Percentiles rank a stretch among this genome's conserved stretches.
Conservation (phyloP, 1,140 invertebrate genomes). For the Pseudomyrmex pallidus region DNA sequence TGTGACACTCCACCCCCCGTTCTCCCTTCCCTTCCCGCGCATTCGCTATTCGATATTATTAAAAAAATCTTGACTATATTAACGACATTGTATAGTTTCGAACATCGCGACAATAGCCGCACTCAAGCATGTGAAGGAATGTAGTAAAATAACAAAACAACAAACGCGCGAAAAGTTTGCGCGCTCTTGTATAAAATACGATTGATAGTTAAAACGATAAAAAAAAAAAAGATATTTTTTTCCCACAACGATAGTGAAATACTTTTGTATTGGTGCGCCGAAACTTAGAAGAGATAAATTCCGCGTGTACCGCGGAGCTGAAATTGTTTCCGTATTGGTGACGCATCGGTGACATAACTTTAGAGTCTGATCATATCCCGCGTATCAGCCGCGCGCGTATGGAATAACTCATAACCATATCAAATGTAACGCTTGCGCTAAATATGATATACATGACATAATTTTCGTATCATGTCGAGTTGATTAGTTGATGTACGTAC, state of each 20-base stretch:
- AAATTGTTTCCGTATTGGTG: slow-evolving; percentile 43
- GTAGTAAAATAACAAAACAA: too few species aligned
- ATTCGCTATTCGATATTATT: slow-evolving; percentile 24
- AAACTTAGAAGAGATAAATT: too few species aligned
- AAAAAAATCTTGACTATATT: slow-evolving; percentile 14
- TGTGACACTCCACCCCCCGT: slow-evolving; percentile 9
- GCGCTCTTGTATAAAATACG: too few species aligned
- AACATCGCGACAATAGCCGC: background rate
- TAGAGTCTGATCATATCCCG: slow-evolving; percentile 54
- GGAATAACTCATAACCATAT: slow-evolving; percentile 70
- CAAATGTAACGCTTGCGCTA: slow-evolving; percentile 56
- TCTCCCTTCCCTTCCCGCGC: background rate
- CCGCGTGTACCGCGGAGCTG: background rate
- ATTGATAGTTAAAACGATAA: too few species aligned
- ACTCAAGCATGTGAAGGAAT: background rate
- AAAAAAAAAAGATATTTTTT: too few species aligned
- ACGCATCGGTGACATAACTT: slow-evolving; percentile 52
- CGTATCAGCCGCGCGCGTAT: slow-evolving; percentile 46
- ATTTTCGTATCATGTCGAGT: slow-evolving; percentile 64
- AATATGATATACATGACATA: slow-evolving; percentile 67
- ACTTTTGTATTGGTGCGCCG: too few species aligned
- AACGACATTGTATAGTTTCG: background rate
- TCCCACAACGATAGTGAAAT: too few species aligned
- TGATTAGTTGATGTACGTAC: slow-evolving; percentile 45
- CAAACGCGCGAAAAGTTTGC: too few species aligned